phyloP scores from a whole-genome alignment of 2,888 invertebrate species.

The Mactromeris polynyma region DNA sequence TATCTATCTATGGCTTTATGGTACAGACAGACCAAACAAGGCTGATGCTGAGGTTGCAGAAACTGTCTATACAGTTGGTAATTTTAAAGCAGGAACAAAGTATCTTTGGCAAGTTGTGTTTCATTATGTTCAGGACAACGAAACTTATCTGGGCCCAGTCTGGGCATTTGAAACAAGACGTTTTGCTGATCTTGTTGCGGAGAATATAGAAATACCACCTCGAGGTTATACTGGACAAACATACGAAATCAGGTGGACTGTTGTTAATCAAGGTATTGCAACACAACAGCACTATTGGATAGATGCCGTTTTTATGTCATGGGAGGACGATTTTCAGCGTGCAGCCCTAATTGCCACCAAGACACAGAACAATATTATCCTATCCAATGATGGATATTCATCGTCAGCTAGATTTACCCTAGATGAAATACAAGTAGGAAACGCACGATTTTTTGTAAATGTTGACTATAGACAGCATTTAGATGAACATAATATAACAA shows the following conservation, averaged over 20 bases:
- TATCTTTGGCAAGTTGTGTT: constrained; percentile 61
- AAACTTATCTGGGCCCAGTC: constrained; percentile 45
- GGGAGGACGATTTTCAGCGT: background rate
- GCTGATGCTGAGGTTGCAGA: background rate
- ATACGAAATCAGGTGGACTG: constrained; percentile 50
- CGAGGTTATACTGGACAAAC: constrained; percentile 46
- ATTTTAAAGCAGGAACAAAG: constrained; percentile 39
- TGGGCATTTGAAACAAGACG: constrained; percentile 56
- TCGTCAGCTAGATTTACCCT: constrained; percentile 26
- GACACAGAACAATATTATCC: constrained; percentile 21
- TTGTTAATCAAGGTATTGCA: constrained; percentile 47
- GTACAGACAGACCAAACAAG: background rate
- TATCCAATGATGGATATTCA: constrained; percentile 44
- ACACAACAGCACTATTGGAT: constrained; percentile 32
- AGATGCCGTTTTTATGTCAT: constrained; percentile 45
- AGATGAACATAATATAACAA: constrained; percentile 27
- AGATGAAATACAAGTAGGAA: constrained; percentile 25
- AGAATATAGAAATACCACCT: constrained; percentile 26
- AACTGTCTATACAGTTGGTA: background rate
- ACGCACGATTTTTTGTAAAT: constrained; percentile 34
- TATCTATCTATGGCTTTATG: constrained; percentile 40
- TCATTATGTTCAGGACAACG: constrained; percentile 18
- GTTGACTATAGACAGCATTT: constrained; percentile 4
- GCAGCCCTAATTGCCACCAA: constrained; percentile 3
- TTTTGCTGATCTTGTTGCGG: constrained; percentile 41